Percentiles rank a stretch among this genome's conserved stretches.
Evolutionary conservation across 2,797 vertebrate genomes (phyloP).

Genomic region (Streptopelia turtur): DNA sequence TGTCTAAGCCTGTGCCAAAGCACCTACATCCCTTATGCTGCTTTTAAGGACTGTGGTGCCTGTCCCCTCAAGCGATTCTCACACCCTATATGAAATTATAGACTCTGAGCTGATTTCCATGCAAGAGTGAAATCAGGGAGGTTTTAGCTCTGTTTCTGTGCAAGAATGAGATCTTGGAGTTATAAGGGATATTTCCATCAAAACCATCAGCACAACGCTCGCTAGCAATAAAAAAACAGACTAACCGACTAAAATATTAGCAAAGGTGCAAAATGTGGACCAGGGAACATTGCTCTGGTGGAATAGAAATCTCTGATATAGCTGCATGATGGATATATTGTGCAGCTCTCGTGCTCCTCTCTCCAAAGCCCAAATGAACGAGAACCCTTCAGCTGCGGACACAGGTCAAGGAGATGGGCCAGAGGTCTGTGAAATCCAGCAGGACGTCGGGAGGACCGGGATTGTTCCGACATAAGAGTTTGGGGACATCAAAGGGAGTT

Average conservation of each 20-base stretch:
- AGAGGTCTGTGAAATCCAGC: neutral
- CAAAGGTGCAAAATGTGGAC: neutral
- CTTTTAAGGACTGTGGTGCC: neutral
- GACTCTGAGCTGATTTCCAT: neutral
- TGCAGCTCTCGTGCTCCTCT: rapidly evolving
- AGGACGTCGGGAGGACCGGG: neutral
- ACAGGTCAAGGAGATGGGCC: neutral
- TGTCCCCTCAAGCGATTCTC: neutral
- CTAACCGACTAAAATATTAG: neutral
- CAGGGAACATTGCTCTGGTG: neutral
- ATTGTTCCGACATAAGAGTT: neutral
- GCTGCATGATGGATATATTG: rapidly evolving
- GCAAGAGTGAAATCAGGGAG: neutral
- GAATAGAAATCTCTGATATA: neutral
- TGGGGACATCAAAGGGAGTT: neutral
- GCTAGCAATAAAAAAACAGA: neutral
- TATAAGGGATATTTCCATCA: neutral
- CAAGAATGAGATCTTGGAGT: neutral
- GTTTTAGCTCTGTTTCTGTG: neutral
- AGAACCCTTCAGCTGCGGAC: neutral
- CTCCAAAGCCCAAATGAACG: neutral
- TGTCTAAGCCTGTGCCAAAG: neutral
- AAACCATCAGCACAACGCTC: rapidly evolving
- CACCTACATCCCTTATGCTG: rapidly evolving
- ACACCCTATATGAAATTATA: rapidly evolving